Percentiles rank a stretch among this genome's conserved stretches.
Evolutionary conservation across 2,113 vertebrate species (phyloP).

Genomic region (Pristiophorus japonicus): DNA sequence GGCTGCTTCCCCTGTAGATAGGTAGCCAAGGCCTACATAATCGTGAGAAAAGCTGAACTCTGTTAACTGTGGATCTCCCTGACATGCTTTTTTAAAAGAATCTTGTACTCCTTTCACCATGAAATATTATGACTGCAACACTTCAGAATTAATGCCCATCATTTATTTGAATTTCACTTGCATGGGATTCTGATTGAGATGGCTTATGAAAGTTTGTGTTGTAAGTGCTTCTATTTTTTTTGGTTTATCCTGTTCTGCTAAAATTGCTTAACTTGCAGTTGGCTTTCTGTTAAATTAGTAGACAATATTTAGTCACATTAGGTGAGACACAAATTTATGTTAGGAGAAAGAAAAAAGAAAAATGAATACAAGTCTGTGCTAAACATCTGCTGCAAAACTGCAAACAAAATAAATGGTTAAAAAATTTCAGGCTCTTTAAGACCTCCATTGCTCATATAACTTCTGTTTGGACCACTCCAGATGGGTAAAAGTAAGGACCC

Average conservation of each 20-base stretch:
- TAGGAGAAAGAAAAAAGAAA: too few species aligned
- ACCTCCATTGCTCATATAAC: background rate
- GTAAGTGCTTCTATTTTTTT: background rate
- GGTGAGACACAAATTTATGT: too few species aligned
- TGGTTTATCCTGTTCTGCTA: background rate
- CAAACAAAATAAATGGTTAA: background rate
- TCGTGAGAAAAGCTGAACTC: background rate
- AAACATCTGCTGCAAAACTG: background rate
- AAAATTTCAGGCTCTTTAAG: background rate
- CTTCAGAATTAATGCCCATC: background rate
- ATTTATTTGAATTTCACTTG: background rate
- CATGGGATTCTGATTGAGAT: background rate
- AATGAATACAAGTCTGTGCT: background rate
- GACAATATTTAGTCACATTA: background rate
- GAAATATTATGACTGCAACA: background rate
- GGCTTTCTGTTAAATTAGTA: background rate
- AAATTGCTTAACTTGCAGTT: background rate
- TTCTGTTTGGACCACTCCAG: background rate
- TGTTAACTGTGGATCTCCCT: background rate
- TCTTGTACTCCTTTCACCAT: background rate
- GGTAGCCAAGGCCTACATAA: background rate
- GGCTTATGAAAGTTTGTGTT: background rate
- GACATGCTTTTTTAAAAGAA: background rate
- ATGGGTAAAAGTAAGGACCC: background rate
- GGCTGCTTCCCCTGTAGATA: too few species aligned